Evolutionary conservation across 2,888 invertebrate genomes (phyloP).

Genomic region (Notodonta dromedarius): DNA sequence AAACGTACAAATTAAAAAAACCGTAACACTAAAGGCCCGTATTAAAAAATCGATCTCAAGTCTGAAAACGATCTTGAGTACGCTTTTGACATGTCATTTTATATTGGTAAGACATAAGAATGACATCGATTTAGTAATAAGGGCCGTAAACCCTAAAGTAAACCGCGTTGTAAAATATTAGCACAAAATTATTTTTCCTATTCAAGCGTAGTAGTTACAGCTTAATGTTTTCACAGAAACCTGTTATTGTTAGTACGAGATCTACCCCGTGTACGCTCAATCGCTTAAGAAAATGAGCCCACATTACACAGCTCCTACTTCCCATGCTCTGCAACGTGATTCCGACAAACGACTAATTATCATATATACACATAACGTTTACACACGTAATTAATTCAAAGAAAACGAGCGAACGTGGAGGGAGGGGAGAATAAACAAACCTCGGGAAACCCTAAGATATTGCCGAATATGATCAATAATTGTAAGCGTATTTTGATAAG

Average conservation of each 20-base stretch:
- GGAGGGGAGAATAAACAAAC: conserved; percentile 13
- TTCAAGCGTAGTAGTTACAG: too few species aligned
- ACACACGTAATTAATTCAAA: conserved; percentile 63
- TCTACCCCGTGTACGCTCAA: conserved; percentile 17
- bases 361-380: conserved; percentile 49
- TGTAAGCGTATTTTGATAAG: too few species aligned
- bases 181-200: too few species aligned
- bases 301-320: conserved; percentile 24
- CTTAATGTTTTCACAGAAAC: not conserved
- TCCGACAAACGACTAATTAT: conserved; percentile 48
- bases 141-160: too few species aligned
- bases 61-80: too few species aligned
- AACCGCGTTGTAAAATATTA: too few species aligned
- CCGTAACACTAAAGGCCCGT: too few species aligned
- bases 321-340: conserved; percentile 31
- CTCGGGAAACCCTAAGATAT: conserved; percentile 12
- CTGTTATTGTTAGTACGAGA: conserved; percentile 9
- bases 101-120: too few species aligned
- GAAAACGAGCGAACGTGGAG: conserved; percentile 48
- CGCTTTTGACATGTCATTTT: too few species aligned
- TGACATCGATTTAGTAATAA: too few species aligned
- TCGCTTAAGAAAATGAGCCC: conserved; percentile 32
- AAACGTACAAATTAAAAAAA: too few species aligned
- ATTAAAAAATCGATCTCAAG: too few species aligned
- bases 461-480: conserved; percentile 1